Base-by-base conservation (phyloP, 2,113 vertebrate species). In the Dolichallabes microphthalmus region DNA sequence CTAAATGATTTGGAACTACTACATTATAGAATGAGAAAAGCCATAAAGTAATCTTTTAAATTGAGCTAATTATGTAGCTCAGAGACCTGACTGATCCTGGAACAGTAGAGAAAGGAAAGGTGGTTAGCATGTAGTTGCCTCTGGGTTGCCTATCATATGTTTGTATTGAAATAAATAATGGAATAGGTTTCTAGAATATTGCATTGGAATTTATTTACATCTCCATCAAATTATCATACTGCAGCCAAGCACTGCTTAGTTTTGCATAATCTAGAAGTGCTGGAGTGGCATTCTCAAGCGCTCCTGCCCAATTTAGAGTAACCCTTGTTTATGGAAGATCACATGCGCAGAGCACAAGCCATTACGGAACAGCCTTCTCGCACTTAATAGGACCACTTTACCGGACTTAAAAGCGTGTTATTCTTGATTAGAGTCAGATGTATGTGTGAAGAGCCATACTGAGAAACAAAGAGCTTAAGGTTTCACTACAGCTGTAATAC, bases 391-490 rank as follows among this genome's bases (percentile, higher is more conserved):
- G 25, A 27, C 14, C 39, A 58, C 57, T 83, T 71, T 64, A 76
- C 5, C 27, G 39, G 57, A 88, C 79, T 88, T 55, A 88, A 50
- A 57, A 58, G 35, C n/a, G 50, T 50, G 71, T 80, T 75, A 80
- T 53, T 5, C 25, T 22, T 3, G 25, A 61, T 39, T 76, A 53
- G 27, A 58, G 30, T 8, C 63, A 30, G 80, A 75, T 86, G 22
- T 13, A 68, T 52, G 12, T 32, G 45, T 64, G 19, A 58, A 52
- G 35, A 61, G 64, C 66, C 74, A 45, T 35, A n/a, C 50, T 77
- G 30, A 77, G 39, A 35, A 61, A 60, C n/a, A 80, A n/a, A 86
- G 52, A 77, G 32, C 5, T 39, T 79, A 75, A 19, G 32, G 1
- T 73, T 39, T 69, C 15, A 61, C 19, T 76, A 15, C 82, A 58